phyloP scores from a whole-genome alignment of 2,888 invertebrate species.

The Allophyes oxyacanthae region DNA sequence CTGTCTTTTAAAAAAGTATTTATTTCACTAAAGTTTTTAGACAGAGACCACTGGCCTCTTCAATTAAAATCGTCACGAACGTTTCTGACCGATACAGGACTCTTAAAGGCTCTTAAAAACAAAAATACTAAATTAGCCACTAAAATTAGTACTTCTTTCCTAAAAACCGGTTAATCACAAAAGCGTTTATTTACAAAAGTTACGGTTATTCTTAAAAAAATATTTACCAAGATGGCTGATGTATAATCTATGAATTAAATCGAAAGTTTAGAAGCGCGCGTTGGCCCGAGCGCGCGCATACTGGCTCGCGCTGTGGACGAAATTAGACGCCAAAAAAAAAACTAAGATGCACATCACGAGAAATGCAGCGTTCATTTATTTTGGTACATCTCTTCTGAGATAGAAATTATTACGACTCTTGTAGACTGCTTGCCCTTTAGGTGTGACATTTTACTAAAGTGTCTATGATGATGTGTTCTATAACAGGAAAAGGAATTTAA shows the following conservation, averaged over 20 bases:
- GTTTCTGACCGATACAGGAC: conserved; percentile 59
- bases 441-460: conserved; percentile 13
- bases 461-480: conserved; percentile 5
- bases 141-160: conserved; percentile 52
- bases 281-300: conserved; percentile 77
- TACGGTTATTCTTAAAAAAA: conserved; percentile 47
- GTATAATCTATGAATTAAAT: conserved; percentile 58
- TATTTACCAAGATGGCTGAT: conserved; percentile 72
- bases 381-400: conserved; percentile 75
- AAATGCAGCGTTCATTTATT: conserved; percentile 81
- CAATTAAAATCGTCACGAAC: conserved; percentile 23
- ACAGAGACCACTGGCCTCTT: conserved; percentile 48
- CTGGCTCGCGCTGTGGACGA: conserved; percentile 86
- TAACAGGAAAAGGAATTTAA: too few species aligned
- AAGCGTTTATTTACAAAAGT: conserved; percentile 50
- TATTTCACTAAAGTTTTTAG: conserved; percentile 55
- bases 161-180: conserved; percentile 61
- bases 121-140: conserved; percentile 50
- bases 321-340: conserved; percentile 85
- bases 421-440: conserved; percentile 32
- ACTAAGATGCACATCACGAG: conserved; percentile 81
- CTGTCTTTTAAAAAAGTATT: conserved; percentile 63
- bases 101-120: conserved; percentile 53
- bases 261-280: conserved; percentile 73
- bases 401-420: conserved; percentile 54